Conservation (phyloP, 1,140 invertebrate species). For the Pseudobourletiella spinata region DNA sequence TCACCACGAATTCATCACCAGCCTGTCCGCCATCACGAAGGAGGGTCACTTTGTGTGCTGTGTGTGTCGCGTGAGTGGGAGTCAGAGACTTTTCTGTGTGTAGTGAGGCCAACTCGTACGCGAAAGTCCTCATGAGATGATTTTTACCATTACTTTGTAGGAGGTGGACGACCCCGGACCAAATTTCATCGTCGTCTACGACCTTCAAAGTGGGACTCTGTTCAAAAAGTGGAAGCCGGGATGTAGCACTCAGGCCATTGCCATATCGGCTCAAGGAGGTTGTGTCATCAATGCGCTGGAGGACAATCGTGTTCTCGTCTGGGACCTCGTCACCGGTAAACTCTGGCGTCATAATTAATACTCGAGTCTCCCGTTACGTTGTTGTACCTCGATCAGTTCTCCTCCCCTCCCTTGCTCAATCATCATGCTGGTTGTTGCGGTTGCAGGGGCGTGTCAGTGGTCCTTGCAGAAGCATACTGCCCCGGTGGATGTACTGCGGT, state of each 20-base stretch:
- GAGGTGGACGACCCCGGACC: conserved; percentile 71
- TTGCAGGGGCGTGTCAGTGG: conserved; percentile 57
- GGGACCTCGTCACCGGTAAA: conserved; percentile 73
- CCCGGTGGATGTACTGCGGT: conserved; percentile 58
- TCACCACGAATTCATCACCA: conserved; percentile 78
- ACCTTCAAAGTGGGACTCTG: conserved; percentile 80
- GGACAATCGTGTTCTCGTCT: conserved; percentile 69
- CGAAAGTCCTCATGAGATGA: too few species aligned
- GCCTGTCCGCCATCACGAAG: conserved; percentile 71
- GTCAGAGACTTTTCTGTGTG: too few species aligned
- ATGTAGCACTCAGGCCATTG: conserved; percentile 55
- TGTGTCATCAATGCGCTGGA: conserved; percentile 74
- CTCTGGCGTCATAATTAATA: neutral
- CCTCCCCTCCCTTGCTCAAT: too few species aligned
- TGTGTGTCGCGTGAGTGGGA: conserved; percentile 48
- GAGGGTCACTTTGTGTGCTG: conserved; percentile 61
- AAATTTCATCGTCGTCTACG: conserved; percentile 83
- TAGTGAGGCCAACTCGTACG: too few species aligned
- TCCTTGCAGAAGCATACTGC: conserved; percentile 64
- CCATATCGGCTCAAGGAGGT: conserved; percentile 66
- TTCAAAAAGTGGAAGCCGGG: conserved; percentile 81
- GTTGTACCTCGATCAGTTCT: too few species aligned
- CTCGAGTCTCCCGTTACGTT: too few species aligned
- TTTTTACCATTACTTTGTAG: too few species aligned
- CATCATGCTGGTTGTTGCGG: neutral